Base-by-base conservation (phyloP, 2,888 invertebrate genomes). In the Lampropteryx suffumata region DNA sequence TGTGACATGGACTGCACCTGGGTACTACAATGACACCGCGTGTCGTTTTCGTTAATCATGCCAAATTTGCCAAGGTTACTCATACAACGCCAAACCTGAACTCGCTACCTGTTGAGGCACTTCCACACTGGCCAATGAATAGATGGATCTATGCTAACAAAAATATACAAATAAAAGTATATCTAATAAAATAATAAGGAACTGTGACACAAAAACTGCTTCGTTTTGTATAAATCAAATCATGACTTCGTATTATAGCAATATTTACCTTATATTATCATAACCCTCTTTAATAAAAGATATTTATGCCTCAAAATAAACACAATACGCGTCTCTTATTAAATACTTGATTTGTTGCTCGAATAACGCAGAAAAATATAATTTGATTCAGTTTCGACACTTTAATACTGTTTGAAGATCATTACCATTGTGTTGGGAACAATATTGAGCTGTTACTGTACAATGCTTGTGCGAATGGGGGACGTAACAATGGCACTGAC, bases 271-370 rank as follows among this genome's bases (percentile, higher is more conserved):
- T 10, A 33, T 33, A 41, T 52, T 42, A 51, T 41, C 45, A 51
- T 43, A 47, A 42, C 42, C 33, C 42, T 48, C 48, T 27, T n/a
- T 34, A 34, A 47, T 53, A 41, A 48, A 48, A 48, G 40, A 26
- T 53, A 53, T 48, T 48, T 48, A 48, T 53, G 35, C 34, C 48
- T 35, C 55, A 43, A 55, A 62, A 59, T 52, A 51, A 46, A 43
- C 50, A 48, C 57, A 58, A 55, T 44, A 32, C 49, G 50, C 30
- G 32, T 37, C 51, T 59, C 55, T 63, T 57, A 65, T 69, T 65
- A 71, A 71, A 61, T 66, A 60, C 62, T 76, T 79, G 78, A 78
- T 78, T 79, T 78, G 76, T 78, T 64, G 72, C 72, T 62, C 60
- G 65, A 71, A 73, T 73, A 73, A 64, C 58, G 51, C 42, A 6